phyloP scores from a whole-genome alignment of 1,140 invertebrate species.

The Yoshiicerus persimilis region DNA sequence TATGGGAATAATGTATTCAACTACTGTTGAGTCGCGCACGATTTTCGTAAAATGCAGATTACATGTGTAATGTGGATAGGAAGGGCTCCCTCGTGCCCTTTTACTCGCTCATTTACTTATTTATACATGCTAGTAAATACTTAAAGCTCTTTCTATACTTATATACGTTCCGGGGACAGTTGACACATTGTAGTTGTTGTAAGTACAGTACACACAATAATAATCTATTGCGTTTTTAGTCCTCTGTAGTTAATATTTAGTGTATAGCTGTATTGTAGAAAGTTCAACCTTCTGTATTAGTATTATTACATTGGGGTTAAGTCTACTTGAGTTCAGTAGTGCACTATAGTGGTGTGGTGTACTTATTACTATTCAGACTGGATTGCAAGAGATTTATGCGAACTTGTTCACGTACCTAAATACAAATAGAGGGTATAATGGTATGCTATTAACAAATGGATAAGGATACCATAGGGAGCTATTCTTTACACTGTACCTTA shows the following conservation, averaged over 20 bases:
- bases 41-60: background rate
- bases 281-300: no score
- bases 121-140: background rate
- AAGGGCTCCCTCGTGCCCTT: conserved; percentile 9
- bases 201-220: background rate
- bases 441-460: no score
- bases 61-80: background rate
- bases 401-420: background rate
- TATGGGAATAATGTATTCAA: background rate
- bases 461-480: background rate
- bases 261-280: background rate
- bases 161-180: background rate
- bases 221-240: background rate
- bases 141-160: background rate
- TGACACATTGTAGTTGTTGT: background rate
- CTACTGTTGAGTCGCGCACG: background rate
- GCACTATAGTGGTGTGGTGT: no score
- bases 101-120: background rate
- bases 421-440: background rate
- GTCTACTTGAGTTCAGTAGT: background rate
- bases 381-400: background rate
- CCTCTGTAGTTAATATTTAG: background rate
- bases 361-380: no score
- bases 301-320: no score
- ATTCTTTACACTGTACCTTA: background rate